These are phyloP conservation scores for Dromococcyx pavoninus DNA, from an alignment of 2,797 vertebrate genomes.

Conservation along the genomic window DNA sequence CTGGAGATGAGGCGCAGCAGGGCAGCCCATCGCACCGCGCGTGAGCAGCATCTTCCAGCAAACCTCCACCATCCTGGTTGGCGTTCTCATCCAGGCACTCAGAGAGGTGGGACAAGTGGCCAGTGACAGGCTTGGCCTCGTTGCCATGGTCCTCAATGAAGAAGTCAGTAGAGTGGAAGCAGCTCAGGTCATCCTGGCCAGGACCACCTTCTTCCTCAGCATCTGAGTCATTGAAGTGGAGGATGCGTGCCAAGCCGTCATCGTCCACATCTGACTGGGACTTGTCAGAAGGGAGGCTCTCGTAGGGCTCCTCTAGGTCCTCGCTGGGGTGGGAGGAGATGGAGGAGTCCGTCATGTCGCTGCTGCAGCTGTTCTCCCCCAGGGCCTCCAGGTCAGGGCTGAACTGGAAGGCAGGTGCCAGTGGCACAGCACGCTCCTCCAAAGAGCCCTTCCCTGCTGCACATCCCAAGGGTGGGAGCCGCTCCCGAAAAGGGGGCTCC, in stretches of 20 bases:
- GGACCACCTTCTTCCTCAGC: constrained; percentile 74
- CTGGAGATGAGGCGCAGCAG: constrained; percentile 60
- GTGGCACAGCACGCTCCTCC: constrained; percentile 46
- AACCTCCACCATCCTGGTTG: constrained; percentile 87
- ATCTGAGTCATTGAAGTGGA: constrained; percentile 87
- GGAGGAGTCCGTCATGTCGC: constrained; percentile 91
- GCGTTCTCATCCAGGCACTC: constrained; percentile 93
- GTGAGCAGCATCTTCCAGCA: constrained; percentile 74
- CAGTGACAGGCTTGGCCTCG: constrained; percentile 18
- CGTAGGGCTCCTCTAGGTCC: constrained; percentile 74
- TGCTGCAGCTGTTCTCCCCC: constrained; percentile 92
- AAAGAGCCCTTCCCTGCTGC: constrained; percentile 2
- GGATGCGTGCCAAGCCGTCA: constrained; percentile 86
- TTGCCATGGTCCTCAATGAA: constrained; percentile 70
- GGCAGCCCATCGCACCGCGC: constrained; percentile 71
- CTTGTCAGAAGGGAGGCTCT: constrained; percentile 67
- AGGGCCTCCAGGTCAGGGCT: constrained; percentile 76
- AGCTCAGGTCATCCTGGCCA: constrained; percentile 78
- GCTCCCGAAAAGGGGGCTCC: constrained; percentile 24
- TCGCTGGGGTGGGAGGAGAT: constrained; percentile 85
- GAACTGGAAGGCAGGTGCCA: constrained; percentile 82
- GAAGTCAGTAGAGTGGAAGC: constrained; percentile 85
- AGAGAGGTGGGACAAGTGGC: constrained; percentile 76
- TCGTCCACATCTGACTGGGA: constrained; percentile 82
- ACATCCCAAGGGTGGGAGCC: constrained; percentile 56